Percentiles rank a stretch among this genome's conserved stretches.
Conservation (phyloP, 2,888 invertebrate species). For the Yponomeuta evonymella region DNA sequence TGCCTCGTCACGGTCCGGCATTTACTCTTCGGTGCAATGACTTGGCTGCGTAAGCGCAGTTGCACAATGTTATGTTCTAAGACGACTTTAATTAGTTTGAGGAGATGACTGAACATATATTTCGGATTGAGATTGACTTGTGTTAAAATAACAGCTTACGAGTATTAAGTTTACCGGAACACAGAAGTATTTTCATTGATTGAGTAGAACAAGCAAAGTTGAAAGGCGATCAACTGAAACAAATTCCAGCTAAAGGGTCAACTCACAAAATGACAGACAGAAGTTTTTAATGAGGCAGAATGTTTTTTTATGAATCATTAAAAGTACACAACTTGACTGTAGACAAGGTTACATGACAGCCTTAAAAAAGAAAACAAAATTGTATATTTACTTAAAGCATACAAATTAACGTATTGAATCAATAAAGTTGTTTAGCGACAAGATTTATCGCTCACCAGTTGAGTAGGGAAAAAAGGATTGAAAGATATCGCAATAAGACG, state of each 20-base stretch:
- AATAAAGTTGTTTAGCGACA: conserved; percentile 9
- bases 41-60: conserved; percentile 14
- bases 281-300: conserved; percentile 6
- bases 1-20: conserved; percentile 11
- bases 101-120: too few relatives aligned
- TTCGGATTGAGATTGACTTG: neutral
- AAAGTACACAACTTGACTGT: conserved; percentile 2
- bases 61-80: conserved; percentile 13
- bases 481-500: neutral
- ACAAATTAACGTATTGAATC: conserved; percentile 7
- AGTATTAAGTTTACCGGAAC: too few relatives aligned
- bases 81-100: conserved; percentile 5
- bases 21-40: conserved; percentile 11
- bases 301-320: neutral
- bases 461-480: neutral
- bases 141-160: too few relatives aligned
- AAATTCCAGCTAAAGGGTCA: neutral
- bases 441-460: neutral
- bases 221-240: too few relatives aligned
- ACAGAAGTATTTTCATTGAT: too few relatives aligned
- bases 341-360: conserved; percentile 6
- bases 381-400: neutral
- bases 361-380: neutral
- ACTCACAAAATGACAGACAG: neutral
- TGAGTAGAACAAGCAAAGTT: too few relatives aligned